Percentiles rank a stretch among this genome's conserved stretches.
These are phyloP conservation scores for Arvicanthis niloticus DNA, from an alignment of 2,113 vertebrate genomes.

Conservation along the genomic window DNA sequence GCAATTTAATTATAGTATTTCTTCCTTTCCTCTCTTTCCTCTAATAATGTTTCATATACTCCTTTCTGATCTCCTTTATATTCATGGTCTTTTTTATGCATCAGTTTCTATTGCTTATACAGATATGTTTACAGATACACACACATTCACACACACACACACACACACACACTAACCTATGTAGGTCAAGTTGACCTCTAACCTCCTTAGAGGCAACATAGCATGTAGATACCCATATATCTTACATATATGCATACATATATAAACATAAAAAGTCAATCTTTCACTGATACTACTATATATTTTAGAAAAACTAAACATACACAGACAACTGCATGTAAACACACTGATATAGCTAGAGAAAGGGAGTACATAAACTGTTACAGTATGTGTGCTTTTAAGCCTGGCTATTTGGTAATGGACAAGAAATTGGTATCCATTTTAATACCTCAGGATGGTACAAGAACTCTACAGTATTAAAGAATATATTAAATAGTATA, in stretches of 20 bases:
- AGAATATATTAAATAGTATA: not conserved
- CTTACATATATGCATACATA: not conserved
- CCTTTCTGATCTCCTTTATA: not conserved
- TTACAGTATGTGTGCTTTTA: not conserved
- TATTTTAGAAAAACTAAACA: not conserved
- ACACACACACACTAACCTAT: not conserved
- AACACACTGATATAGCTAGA: not conserved
- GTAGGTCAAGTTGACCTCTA: not conserved
- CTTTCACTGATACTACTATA: not conserved
- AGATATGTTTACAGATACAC: not conserved
- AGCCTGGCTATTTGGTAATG: not conserved
- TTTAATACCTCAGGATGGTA: not conserved
- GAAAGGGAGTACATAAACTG: not conserved
- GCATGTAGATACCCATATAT: no score
- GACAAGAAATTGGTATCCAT: not conserved
- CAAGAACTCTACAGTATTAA: not conserved
- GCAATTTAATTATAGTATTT: not conserved
- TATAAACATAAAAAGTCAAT: not conserved
- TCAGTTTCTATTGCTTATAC: not conserved
- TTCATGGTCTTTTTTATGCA: not conserved
- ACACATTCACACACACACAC: not conserved
- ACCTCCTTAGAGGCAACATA: not conserved
- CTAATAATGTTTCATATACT: not conserved
- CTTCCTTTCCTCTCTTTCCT: not conserved
- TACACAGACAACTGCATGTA: not conserved